Evolutionary conservation across 53 echinoderm and acorn worm genomes (phyloP).

Genomic region (Henricia sp.): DNA sequence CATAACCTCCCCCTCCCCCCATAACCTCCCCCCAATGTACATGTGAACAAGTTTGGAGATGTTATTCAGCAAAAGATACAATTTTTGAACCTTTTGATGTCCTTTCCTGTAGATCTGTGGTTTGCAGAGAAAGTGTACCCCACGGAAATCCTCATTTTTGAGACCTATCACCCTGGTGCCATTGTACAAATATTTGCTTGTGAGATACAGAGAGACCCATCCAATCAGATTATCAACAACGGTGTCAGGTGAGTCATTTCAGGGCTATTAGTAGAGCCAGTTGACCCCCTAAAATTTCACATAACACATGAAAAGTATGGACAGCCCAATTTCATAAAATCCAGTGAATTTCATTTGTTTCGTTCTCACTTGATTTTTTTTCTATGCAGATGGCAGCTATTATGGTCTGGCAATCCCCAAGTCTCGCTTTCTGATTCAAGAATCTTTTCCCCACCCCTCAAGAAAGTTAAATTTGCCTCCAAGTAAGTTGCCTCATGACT

Average conservation of each 20-base stretch:
- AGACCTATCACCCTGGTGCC: conserved; percentile 90
- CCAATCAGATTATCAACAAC: conserved; percentile 10
- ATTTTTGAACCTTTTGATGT: neutral
- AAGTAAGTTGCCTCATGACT: conserved; percentile 45
- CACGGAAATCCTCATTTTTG: conserved; percentile 73
- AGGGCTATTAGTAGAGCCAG: no score
- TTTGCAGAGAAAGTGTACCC: conserved; percentile 77
- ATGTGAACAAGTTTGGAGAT: no score
- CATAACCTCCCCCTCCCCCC: no score
- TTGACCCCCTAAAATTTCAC: no score
- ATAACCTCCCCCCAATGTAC: no score
- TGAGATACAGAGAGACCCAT: conserved; percentile 42
- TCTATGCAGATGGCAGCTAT: conserved; percentile 45
- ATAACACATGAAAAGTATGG: no score
- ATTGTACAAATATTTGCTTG: conserved; percentile 82
- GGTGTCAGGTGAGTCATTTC: conserved; percentile 25
- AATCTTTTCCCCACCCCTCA: conserved; percentile 37
- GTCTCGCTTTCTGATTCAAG: conserved; percentile 21
- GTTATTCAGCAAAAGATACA: neutral
- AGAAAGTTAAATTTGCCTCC: conserved; percentile 33
- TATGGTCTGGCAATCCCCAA: conserved; percentile 56
- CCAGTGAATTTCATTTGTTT: no score
- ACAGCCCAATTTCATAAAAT: no score
- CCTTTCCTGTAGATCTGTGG: conserved; percentile 65
- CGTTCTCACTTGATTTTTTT: no score